Conservation (phyloP, 2,888 invertebrate genomes). For the Noctua fimbriata region DNA sequence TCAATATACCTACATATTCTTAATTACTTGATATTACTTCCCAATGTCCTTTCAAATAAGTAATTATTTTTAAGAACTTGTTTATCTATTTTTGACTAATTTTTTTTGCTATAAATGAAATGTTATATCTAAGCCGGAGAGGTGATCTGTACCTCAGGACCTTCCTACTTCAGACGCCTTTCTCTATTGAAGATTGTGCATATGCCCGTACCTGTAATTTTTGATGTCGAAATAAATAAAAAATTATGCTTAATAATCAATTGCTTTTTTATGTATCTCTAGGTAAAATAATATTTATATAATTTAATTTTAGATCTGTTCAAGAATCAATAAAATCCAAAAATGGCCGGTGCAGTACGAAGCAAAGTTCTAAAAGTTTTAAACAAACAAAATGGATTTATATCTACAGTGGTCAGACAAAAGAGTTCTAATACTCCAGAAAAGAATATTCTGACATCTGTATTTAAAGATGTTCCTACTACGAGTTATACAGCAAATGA, state of each 20-base stretch:
- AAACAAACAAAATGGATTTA: constrained; percentile 52
- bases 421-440: constrained; percentile 71
- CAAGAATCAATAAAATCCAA: neutral
- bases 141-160: too few species aligned
- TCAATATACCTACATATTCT: neutral
- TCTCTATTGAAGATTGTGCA: too few species aligned
- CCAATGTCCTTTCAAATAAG: too few species aligned
- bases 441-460: constrained; percentile 85
- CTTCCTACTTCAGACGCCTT: too few species aligned
- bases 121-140: too few species aligned
- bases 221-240: too few species aligned
- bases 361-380: constrained; percentile 54
- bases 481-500: constrained; percentile 90
- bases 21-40: too few species aligned
- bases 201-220: too few species aligned
- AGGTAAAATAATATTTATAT: neutral
- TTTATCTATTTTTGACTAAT: too few species aligned
- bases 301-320: constrained; percentile 19
- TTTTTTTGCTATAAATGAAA: too few species aligned
- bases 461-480: constrained; percentile 84
- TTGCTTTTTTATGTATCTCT: neutral
- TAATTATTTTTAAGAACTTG: too few species aligned
- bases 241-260: neutral
- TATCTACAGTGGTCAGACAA: constrained; percentile 58
- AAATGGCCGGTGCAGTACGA: constrained; percentile 56